phyloP scores from a whole-genome alignment of 2,888 invertebrate species.

The Aproaerema taeniolella region DNA sequence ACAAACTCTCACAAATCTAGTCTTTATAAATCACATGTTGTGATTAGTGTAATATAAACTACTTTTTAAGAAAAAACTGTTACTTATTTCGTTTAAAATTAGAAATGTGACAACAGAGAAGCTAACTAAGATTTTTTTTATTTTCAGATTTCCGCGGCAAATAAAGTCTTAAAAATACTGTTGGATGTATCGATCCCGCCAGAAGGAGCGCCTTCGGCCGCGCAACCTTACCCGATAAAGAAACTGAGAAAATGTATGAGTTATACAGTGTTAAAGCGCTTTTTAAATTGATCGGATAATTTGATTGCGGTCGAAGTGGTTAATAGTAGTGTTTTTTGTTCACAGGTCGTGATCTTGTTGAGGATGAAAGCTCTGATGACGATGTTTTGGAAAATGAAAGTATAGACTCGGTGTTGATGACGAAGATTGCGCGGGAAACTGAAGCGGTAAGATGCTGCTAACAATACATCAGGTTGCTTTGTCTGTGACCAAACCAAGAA shows the following conservation, averaged over 20 bases:
- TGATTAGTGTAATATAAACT: no score
- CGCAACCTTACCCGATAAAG: slow-evolving; percentile 48
- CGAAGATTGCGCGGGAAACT: slow-evolving; percentile 4
- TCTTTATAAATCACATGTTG: no score
- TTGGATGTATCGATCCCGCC: slow-evolving; percentile 15
- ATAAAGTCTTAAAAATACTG: slow-evolving; percentile 7
- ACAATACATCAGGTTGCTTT: no score
- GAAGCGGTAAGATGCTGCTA: no score
- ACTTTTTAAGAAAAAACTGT: no score
- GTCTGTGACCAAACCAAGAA: no score
- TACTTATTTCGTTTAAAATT: no score
- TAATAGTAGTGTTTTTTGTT: slow-evolving; percentile 14
- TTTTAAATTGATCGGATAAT: slow-evolving; percentile 39
- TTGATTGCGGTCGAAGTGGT: slow-evolving; percentile 8
- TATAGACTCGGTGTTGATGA: slow-evolving; percentile 1
- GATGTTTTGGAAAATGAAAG: slow-evolving; percentile 9
- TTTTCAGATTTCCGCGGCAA: slow-evolving; percentile 10
- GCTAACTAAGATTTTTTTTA: no score
- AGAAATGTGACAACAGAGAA: no score
- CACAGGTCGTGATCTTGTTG: slow-evolving; percentile 9
- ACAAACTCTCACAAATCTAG: no score
- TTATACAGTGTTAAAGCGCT: slow-evolving; percentile 50
- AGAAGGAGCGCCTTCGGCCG: slow-evolving; percentile 25
- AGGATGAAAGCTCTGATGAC: slow-evolving; percentile 10
- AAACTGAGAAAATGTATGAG: slow-evolving; percentile 49